Conservation (phyloP, 1,140 invertebrate species). For the Gryllus bimaculatus region DNA sequence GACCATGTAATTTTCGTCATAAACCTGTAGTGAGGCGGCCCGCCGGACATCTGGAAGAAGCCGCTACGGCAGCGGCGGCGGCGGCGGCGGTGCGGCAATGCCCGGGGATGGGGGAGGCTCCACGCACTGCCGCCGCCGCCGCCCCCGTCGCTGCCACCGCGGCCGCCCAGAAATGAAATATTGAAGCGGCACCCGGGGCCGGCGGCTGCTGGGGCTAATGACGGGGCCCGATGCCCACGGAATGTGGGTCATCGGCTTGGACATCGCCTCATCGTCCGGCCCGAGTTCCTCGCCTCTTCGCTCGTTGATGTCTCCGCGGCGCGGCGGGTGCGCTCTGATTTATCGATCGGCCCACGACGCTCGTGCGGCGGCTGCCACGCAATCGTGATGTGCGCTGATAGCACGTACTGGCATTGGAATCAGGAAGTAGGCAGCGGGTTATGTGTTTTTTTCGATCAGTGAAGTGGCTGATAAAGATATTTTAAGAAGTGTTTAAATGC, state of each 20-base stretch:
- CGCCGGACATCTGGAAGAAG: not conserved
- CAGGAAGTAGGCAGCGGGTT: no score
- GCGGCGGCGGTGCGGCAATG: not conserved
- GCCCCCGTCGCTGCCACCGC: not conserved
- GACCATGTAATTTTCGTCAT: conserved; percentile 1
- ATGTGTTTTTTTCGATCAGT: no score
- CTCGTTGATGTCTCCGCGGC: no score
- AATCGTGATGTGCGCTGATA: no score
- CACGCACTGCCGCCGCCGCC: not conserved
- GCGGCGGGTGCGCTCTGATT: no score
- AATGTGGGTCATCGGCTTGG: not conserved
- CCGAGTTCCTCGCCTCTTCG: no score
- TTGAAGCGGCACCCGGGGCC: not conserved
- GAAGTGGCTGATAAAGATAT: no score
- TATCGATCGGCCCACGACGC: no score
- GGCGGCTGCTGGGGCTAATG: not conserved
- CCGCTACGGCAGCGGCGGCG: not conserved
- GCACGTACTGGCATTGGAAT: no score
- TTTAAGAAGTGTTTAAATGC: no score
- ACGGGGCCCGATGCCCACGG: not conserved
- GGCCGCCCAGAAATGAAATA: not conserved
- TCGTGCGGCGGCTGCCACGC: no score
- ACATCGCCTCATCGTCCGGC: not conserved
- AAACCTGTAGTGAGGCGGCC: not conserved
- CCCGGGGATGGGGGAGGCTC: not conserved